Conservation (phyloP, 64 coral and sea anemone genomes). For the Porites australiensis region DNA sequence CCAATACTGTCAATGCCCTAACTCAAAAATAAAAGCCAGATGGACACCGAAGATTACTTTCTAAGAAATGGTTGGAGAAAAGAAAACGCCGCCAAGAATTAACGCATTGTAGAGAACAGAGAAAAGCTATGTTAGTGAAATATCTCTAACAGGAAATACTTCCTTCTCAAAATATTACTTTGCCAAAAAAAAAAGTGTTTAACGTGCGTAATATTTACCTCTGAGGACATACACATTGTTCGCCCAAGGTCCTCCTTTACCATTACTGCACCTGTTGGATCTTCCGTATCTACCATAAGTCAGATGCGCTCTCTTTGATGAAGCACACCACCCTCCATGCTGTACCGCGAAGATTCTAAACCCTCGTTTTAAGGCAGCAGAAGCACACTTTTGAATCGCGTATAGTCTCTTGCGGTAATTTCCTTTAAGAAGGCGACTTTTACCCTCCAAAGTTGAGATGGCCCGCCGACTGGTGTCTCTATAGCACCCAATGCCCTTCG, state of each 20-base stretch:
- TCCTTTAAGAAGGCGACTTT: conserved; percentile 35
- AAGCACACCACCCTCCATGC: conserved; percentile 45
- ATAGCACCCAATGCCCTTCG: conserved; percentile 38
- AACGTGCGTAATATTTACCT: not conserved
- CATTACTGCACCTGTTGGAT: conserved; percentile 29
- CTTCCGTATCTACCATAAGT: conserved; percentile 32
- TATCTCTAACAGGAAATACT: no score
- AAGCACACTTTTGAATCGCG: conserved; percentile 32
- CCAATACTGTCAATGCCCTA: no score
- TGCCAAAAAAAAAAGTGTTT: not conserved
- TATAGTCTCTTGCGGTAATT: conserved; percentile 25
- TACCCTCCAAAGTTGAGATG: conserved; percentile 9
- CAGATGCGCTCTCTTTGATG: conserved; percentile 14
- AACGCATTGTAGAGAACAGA: no score
- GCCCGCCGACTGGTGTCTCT: conserved; percentile 34
- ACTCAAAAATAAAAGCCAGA: no score
- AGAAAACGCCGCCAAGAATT: no score
- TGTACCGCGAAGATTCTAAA: conserved; percentile 38
- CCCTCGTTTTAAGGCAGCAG: conserved; percentile 2
- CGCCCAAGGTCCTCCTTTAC: conserved; percentile 48
- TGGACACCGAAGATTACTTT: no score
- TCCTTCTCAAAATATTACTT: no score
- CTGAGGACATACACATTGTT: conserved; percentile 58
- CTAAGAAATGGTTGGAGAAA: no score
- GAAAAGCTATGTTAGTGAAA: no score